Evolutionary conservation across 2,797 vertebrate genomes (phyloP), one percentile per base, ranked within the genome.

Genomic region (Dendrocincla tyrannina): DNA sequence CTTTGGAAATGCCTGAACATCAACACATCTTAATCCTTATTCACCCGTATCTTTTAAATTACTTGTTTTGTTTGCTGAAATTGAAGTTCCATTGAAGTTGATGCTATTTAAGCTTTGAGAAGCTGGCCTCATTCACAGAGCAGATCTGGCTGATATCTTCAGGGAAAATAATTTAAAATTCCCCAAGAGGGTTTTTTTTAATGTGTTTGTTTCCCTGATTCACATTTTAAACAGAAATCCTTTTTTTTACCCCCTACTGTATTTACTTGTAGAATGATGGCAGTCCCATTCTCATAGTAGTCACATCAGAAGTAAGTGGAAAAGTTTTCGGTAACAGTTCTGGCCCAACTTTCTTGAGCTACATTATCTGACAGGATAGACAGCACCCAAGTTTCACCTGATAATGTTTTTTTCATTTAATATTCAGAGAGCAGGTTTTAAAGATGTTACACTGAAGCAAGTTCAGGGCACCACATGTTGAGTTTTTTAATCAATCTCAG

Each of bases 21-120:
- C 49, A 58, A 19, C n/a, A 32, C 27, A 62, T 77, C 69, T 44
- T 84, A 35, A 50, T 80, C 50, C 6, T 88, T 82, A 64, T 74
- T 83, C 75, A 80, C 74, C 69, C 1, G 0, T 84, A 39, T 81
- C 62, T 94, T 80, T 74, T 80, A 72, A 85, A 89, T 89, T 3
- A 60, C 35, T 89, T 81, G 12, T 85, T 92, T 83, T 75, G 55
- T 69, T 95, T 88, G 53, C 59, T 87, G 4, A 66, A 78, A 25
- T 69, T 85, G 44, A 83, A 56, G 7, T 56, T 91, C 37, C 35
- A 4, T n/a, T 37, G 67, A 77, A 85, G 44, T 13, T 74, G 75
- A 53, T 42, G 49, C 37, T 27, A 0, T 74, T 47, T 87, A 70
- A 87, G 47, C 63, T 77, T 60, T 58, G 78, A 77, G 75, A 74